These are phyloP conservation scores for Drosophila acutilabella DNA, from an alignment of 2,888 invertebrate species.

Conservation along the genomic window DNA sequence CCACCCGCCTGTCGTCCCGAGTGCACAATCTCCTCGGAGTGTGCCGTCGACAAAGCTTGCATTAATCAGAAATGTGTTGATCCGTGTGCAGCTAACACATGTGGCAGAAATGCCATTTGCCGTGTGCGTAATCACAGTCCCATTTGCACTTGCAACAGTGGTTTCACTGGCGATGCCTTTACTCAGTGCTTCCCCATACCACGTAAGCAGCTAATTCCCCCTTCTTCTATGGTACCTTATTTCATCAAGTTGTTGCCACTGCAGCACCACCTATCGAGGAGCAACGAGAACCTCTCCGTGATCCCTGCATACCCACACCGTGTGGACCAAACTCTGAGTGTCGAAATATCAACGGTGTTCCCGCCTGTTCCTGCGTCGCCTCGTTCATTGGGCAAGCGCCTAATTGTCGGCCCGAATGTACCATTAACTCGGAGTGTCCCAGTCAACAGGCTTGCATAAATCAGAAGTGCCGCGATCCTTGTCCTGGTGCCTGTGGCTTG, in stretches of 20 bases:
- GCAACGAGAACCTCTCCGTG: constrained; percentile 80
- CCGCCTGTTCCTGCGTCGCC: constrained; percentile 89
- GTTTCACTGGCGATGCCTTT: constrained; percentile 92
- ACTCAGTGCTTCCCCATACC: constrained; percentile 87
- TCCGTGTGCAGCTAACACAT: constrained; percentile 89
- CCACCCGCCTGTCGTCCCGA: constrained; percentile 92
- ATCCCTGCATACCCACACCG: constrained; percentile 90
- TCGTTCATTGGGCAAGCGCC: constrained; percentile 90
- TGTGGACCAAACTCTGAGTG: constrained; percentile 90
- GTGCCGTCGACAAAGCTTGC: constrained; percentile 90
- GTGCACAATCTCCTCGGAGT: constrained; percentile 92
- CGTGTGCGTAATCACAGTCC: constrained; percentile 92
- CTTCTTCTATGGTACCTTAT: not conserved
- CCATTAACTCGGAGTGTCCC: constrained; percentile 90
- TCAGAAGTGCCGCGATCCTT: constrained; percentile 90
- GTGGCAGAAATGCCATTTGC: constrained; percentile 90
- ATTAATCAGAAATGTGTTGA: constrained; percentile 91
- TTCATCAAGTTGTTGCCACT: not conserved
- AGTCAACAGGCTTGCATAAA: constrained; percentile 90
- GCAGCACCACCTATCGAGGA: constrained; percentile 75
- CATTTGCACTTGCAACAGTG: constrained; percentile 89
- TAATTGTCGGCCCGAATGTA: constrained; percentile 90
- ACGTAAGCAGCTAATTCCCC: constrained; percentile 75
- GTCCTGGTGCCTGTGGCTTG: constrained; percentile 90
- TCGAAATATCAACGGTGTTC: constrained; percentile 87